Evolutionary conservation across 2,888 invertebrate species (phyloP).

Genomic region (Polydrusus tereticollis): DNA sequence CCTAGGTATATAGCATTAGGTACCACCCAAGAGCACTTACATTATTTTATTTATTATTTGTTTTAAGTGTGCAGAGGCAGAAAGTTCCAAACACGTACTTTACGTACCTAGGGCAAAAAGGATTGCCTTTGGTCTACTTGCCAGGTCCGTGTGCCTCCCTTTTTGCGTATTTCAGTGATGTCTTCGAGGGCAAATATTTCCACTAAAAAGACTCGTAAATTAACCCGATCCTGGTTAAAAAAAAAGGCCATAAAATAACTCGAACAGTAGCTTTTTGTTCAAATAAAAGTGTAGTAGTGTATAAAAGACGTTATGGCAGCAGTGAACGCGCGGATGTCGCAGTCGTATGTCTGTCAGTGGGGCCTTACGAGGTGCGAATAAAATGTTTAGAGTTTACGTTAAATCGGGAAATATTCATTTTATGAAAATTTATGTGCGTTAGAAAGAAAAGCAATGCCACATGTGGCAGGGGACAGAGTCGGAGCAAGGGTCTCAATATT

Average conservation of each 20-base stretch:
- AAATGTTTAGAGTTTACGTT: constrained; percentile 62
- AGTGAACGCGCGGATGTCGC: constrained; percentile 62
- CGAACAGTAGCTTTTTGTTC: constrained; percentile 38
- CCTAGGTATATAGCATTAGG: no score
- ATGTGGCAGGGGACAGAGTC: constrained; percentile 48
- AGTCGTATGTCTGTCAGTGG: constrained; percentile 62
- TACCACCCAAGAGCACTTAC: constrained; percentile 4
- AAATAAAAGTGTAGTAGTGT: constrained; percentile 11
- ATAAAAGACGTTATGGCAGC: constrained; percentile 33
- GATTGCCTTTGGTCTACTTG: no score
- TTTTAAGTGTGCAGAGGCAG: not conserved
- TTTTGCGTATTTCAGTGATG: no score
- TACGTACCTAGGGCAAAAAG: no score
- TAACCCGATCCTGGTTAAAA: not conserved
- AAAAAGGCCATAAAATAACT: constrained; percentile 5
- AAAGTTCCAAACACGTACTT: no score
- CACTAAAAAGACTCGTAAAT: not conserved
- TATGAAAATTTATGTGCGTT: constrained; percentile 51
- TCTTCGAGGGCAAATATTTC: no score
- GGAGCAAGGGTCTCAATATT: not conserved
- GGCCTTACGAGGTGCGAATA: constrained; percentile 63
- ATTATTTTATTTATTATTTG: not conserved
- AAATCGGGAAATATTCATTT: constrained; percentile 57
- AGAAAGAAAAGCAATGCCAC: constrained; percentile 50
- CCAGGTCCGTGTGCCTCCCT: no score